Conservation (phyloP, 2,797 vertebrate genomes). For the Enteromius treurensis region DNA sequence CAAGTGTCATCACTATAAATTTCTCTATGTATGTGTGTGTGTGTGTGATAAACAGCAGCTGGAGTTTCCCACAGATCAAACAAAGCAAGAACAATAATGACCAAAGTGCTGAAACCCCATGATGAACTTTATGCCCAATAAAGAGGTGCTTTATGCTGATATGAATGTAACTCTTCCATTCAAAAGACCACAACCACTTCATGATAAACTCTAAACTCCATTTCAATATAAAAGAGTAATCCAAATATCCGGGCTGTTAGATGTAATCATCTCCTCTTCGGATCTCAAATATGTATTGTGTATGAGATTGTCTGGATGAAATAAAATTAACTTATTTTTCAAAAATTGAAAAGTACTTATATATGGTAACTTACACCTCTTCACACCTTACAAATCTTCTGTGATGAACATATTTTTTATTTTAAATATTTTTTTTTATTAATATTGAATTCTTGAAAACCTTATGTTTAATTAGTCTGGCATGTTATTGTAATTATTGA, state of each 20-base stretch:
- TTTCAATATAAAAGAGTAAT: constrained; percentile 6
- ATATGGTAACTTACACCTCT: not conserved
- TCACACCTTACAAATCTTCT: not conserved
- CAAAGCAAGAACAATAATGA: constrained; percentile 78
- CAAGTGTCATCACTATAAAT: too few species aligned
- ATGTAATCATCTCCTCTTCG: not conserved
- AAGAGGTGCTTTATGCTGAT: constrained; percentile 28
- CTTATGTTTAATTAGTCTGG: not conserved
- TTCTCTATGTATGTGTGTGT: not conserved
- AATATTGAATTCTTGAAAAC: not conserved
- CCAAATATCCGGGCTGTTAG: not conserved
- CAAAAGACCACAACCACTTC: constrained; percentile 19
- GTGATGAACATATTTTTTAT: not conserved
- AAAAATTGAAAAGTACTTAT: not conserved
- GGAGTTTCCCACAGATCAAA: constrained; percentile 77
- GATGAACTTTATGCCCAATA: constrained; percentile 40
- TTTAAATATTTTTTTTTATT: not conserved
- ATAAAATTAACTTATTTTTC: not conserved
- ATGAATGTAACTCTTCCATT: constrained; percentile 18
- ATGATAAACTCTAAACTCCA: constrained; percentile 7
- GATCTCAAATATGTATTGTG: not conserved
- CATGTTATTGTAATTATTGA: not conserved
- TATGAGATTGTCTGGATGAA: not conserved
- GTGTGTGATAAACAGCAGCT: constrained; percentile 70
- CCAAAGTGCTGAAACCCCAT: constrained; percentile 66